Percentiles rank a stretch among this genome's conserved stretches.
These are phyloP conservation scores for Cepphus grylle DNA, from an alignment of 2,113 vertebrate species.

Conservation along the genomic window DNA sequence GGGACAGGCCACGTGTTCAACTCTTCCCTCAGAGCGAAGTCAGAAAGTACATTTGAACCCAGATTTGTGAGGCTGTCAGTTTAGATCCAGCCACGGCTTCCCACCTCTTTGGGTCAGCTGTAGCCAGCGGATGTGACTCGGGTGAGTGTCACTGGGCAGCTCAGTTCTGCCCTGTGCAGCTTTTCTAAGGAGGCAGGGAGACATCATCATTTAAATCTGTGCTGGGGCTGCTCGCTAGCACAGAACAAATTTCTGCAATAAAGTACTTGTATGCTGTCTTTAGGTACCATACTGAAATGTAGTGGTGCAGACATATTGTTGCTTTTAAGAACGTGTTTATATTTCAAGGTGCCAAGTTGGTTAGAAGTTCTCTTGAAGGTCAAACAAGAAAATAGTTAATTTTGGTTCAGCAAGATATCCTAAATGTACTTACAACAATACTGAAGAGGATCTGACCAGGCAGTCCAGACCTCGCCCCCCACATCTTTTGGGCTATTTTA, in stretches of 20 bases:
- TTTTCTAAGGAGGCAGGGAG: not conserved
- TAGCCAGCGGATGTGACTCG: rapidly evolving
- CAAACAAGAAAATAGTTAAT: not conserved
- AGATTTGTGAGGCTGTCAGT: not conserved
- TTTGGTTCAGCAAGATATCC: not conserved
- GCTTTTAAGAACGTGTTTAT: not conserved
- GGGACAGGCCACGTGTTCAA: not conserved
- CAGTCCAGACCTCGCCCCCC: not conserved
- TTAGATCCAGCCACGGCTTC: not conserved
- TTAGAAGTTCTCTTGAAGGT: not conserved
- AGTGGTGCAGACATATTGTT: not conserved
- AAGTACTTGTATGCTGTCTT: not conserved
- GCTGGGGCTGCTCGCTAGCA: not conserved
- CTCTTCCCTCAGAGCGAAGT: rapidly evolving
- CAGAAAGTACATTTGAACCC: not conserved
- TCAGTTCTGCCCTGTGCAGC: not conserved
- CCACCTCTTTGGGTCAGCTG: not conserved
- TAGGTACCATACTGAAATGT: not conserved
- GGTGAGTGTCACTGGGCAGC: not conserved
- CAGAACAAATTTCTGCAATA: not conserved
- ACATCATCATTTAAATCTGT: not conserved
- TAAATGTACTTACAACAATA: not conserved
- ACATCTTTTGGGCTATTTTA: not conserved
- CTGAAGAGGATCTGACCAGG: not conserved
- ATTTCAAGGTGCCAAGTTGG: not conserved